Evolutionary conservation across 1,140 invertebrate genomes (phyloP).

Genomic region (Anthonomus grandis): DNA sequence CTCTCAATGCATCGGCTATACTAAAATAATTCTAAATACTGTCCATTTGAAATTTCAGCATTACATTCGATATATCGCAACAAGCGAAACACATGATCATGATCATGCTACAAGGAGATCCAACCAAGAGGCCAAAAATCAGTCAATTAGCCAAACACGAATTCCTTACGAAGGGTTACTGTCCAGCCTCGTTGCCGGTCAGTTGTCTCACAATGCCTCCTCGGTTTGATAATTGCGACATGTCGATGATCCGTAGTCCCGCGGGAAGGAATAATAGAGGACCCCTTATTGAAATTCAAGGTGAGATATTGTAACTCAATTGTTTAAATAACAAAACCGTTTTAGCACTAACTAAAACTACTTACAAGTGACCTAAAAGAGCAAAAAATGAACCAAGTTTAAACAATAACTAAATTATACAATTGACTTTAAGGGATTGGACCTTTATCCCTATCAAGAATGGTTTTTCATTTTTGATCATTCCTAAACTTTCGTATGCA

Average conservation of each 20-base stretch:
- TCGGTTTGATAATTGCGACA: conserved; percentile 65
- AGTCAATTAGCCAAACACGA: conserved; percentile 71
- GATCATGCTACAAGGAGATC: conserved; percentile 80
- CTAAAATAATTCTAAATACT: conserved; percentile 1
- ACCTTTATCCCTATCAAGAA: too few species aligned
- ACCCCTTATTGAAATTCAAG: conserved; percentile 64
- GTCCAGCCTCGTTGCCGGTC: conserved; percentile 77
- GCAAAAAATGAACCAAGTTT: too few species aligned
- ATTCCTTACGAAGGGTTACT: conserved; percentile 66
- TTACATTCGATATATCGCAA: conserved; percentile 68
- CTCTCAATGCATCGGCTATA: too few species aligned
- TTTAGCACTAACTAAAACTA: too few species aligned
- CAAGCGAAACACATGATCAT: conserved; percentile 78
- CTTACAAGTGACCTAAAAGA: too few species aligned
- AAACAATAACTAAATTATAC: too few species aligned
- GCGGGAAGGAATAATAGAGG: too few species aligned
- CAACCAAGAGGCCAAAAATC: conserved; percentile 75
- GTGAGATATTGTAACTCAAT: conserved; percentile 16
- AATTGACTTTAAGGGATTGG: too few species aligned
- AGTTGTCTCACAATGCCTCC: conserved; percentile 92
- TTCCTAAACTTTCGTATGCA: too few species aligned
- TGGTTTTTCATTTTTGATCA: too few species aligned
- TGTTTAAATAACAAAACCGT: too few species aligned
- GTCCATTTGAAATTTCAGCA: conserved; percentile 46
- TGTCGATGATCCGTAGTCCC: conserved; percentile 43